These are phyloP conservation scores for Triplophysa siluroides DNA, from an alignment of 2,113 vertebrate genomes.

Conservation along the genomic window DNA sequence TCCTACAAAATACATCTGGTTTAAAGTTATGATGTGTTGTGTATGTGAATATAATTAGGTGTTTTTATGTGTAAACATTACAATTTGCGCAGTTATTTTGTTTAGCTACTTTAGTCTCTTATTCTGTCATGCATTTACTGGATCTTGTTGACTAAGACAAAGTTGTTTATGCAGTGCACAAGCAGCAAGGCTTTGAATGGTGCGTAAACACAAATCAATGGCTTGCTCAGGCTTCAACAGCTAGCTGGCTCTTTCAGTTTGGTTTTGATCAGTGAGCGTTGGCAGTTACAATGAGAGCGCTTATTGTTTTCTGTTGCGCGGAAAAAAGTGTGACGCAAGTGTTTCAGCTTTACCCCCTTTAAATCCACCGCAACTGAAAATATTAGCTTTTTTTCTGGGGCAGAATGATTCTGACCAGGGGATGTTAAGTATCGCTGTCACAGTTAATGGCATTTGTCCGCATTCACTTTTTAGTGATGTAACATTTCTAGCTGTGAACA, in stretches of 20 bases:
- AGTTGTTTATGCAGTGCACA: neutral
- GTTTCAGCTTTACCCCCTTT: neutral
- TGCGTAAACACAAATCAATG: constrained; percentile 41
- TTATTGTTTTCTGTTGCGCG: neutral
- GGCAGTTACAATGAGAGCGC: constrained; percentile 10
- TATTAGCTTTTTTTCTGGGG: constrained; percentile 1
- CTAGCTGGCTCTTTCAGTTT: constrained; percentile 34
- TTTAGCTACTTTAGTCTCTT: no score
- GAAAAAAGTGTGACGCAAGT: neutral
- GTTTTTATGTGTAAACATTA: neutral
- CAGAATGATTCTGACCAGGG: neutral
- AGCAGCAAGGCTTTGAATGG: constrained; percentile 28
- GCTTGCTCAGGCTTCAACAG: constrained; percentile 30
- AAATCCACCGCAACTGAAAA: neutral
- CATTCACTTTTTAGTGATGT: constrained; percentile 23
- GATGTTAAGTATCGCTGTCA: constrained; percentile 31
- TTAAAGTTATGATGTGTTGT: neutral
- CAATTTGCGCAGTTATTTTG: neutral
- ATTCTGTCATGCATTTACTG: neutral
- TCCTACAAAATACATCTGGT: neutral
- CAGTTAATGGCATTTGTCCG: constrained; percentile 32
- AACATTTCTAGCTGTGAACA: neutral
- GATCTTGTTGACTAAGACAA: neutral
- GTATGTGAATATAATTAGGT: neutral
- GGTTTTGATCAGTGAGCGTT: constrained; percentile 35